A percentile compares a stretch with the other conserved stretches of the same genome.
These are phyloP conservation scores for Pseudanteris insignis DNA, from an alignment of 2,888 invertebrate genomes.

Conservation along the genomic window DNA sequence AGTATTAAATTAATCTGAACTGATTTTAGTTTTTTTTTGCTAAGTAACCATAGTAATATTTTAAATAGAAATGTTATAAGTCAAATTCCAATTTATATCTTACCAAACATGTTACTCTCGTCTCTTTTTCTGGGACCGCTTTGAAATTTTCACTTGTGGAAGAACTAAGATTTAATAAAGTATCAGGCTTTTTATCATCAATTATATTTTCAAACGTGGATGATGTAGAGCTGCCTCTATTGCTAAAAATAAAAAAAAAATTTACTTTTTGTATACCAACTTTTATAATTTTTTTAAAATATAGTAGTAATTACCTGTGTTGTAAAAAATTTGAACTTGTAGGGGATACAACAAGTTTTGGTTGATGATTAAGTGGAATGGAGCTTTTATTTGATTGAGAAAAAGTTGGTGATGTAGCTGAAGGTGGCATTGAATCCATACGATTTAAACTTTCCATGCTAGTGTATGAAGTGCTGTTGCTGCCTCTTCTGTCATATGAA, in stretches of 20 bases:
- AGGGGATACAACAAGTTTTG: slow-evolving; percentile 49
- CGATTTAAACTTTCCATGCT: slow-evolving; percentile 63
- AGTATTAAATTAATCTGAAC: no score
- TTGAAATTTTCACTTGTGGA: slow-evolving; percentile 52
- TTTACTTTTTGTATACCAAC: slow-evolving; percentile 5
- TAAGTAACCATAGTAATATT: no score
- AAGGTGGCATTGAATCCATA: slow-evolving; percentile 60
- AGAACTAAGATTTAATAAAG: slow-evolving; percentile 48
- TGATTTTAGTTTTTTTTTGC: no score
- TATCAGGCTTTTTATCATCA: slow-evolving; percentile 50
- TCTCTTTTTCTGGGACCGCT: slow-evolving; percentile 44
- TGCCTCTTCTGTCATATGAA: slow-evolving; percentile 62
- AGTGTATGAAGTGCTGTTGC: slow-evolving; percentile 64
- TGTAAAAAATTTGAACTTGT: slow-evolving; percentile 48
- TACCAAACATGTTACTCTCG: slow-evolving; percentile 43
- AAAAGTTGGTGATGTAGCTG: slow-evolving; percentile 54
- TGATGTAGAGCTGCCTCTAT: slow-evolving; percentile 47
- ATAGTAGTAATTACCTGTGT: slow-evolving; percentile 50
- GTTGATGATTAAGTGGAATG: slow-evolving; percentile 51
- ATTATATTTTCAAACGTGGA: slow-evolving; percentile 47
- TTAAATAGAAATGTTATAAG: no score
- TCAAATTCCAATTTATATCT: no score
- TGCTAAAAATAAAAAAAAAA: slow-evolving; percentile 5
- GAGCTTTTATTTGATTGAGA: slow-evolving; percentile 50
- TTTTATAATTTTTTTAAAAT: not conserved